These are phyloP conservation scores for Habrosyne pyritoides DNA, from an alignment of 2,888 invertebrate species.

Conservation along the genomic window DNA sequence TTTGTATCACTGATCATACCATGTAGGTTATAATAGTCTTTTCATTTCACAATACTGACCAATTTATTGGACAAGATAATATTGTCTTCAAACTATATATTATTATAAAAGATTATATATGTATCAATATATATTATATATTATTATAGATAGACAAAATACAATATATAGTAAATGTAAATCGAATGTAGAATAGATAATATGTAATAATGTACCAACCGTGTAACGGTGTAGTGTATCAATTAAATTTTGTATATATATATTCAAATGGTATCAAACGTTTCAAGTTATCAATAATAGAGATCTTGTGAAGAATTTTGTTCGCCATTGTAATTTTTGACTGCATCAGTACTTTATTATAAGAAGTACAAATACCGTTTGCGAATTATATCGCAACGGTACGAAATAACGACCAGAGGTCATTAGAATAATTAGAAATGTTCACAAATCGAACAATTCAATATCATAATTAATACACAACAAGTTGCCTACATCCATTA, in stretches of 20 bases:
- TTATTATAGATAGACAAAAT: not conserved
- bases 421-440: not conserved
- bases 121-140: no score
- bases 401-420: not conserved
- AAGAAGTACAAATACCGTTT: no score
- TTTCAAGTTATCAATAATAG: no score
- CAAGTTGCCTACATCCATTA: constrained; percentile 8
- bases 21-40: constrained; percentile 34
- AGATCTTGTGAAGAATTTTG: no score
- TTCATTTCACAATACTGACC: constrained; percentile 55
- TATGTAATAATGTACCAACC: no score
- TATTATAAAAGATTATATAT: not conserved
- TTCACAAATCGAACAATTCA: no score
- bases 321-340: no score
- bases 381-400: not conserved
- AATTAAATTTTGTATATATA: not conserved
- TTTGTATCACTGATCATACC: constrained; percentile 32
- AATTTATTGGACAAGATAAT: constrained; percentile 46
- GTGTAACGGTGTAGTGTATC: no score
- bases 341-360: no score
- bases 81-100: constrained; percentile 29
- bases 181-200: no score
- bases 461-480: constrained; percentile 1
- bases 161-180: not conserved
- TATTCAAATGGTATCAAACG: no score